These are phyloP conservation scores for Carduelis carduelis DNA, from an alignment of 2,797 vertebrate species.

Conservation along the genomic window DNA sequence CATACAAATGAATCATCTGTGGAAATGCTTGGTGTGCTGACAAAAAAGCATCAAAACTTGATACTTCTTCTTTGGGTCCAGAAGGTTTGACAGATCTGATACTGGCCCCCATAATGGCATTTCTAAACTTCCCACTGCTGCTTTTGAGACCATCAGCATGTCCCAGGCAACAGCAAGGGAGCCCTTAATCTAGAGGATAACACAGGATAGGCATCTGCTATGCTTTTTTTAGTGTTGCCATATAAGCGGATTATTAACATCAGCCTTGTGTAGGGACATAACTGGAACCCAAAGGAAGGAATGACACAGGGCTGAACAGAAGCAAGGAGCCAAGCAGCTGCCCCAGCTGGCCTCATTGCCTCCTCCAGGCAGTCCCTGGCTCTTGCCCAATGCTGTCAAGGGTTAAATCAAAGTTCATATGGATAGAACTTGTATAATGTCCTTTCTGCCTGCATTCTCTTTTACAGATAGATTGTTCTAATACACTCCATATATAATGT, in stretches of 20 bases:
- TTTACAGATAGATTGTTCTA: background rate
- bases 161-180: background rate
- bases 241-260: background rate
- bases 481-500: background rate
- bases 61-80: background rate
- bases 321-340: background rate
- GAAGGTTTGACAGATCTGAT: background rate
- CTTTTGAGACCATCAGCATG: background rate
- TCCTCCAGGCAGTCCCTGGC: background rate
- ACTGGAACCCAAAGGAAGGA: background rate
- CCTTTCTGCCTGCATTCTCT: background rate
- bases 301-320: background rate
- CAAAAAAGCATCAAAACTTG: background rate
- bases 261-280: background rate
- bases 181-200: background rate
- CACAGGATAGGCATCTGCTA: background rate
- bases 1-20: slow-evolving; percentile 59
- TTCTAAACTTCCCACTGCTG: background rate
- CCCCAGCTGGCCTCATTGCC: accelerated
- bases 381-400: background rate
- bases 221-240: background rate
- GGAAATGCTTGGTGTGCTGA: background rate
- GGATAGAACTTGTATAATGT: background rate
- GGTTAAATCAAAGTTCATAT: background rate
- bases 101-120: accelerated